Evolutionary conservation across 92 coral and sea anemone genomes (phyloP).

Genomic region (Anthopleura xanthogrammica): DNA sequence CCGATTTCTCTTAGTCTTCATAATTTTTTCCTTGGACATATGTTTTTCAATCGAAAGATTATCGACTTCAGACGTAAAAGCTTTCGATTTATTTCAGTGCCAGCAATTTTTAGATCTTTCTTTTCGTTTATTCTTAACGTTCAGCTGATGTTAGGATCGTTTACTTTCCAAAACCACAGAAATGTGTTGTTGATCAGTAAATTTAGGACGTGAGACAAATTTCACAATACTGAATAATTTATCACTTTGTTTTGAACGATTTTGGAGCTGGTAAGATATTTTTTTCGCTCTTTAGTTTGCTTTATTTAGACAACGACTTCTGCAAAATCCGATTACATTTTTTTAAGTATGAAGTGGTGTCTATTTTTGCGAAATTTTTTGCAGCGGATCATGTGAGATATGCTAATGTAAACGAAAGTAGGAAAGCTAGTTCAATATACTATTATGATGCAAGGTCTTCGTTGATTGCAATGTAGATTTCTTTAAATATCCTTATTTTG

Average conservation of each 20-base stretch:
- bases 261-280: background rate
- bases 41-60: background rate
- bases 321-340: background rate
- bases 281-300: background rate
- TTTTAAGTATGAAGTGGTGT: background rate
- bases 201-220: background rate
- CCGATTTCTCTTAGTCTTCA: background rate
- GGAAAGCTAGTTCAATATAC: background rate
- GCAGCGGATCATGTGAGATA: conserved; percentile 12
- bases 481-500: background rate
- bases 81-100: background rate
- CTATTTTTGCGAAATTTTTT: background rate
- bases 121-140: background rate
- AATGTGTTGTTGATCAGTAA: background rate
- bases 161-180: background rate
- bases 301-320: no score
- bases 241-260: conserved; percentile 28
- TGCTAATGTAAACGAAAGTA: background rate
- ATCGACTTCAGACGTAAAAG: background rate
- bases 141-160: conserved; percentile 5
- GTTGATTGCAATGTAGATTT: background rate
- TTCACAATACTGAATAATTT: conserved; percentile 25
- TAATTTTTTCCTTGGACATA: background rate
- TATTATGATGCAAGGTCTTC: conserved; percentile 15
- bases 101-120: background rate